These are phyloP conservation scores for Felis chaus DNA, from an alignment of 2,113 vertebrate genomes.

Conservation along the genomic window DNA sequence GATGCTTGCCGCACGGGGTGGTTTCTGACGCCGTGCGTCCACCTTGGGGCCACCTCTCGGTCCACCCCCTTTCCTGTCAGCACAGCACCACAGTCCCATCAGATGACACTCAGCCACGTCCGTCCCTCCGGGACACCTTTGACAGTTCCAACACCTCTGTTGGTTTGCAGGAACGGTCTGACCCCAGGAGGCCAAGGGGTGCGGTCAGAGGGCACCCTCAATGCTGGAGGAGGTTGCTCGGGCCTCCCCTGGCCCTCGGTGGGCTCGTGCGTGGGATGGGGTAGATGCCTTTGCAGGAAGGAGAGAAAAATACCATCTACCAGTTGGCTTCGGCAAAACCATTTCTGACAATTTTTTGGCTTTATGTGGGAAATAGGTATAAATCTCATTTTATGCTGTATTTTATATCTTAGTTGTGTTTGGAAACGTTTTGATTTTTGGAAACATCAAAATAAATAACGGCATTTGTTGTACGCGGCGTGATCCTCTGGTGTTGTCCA, in stretches of 20 bases:
- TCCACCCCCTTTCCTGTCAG: accelerated
- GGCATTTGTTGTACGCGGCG: constrained; percentile 83
- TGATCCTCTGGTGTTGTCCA: neutral
- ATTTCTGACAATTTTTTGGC: constrained; percentile 80
- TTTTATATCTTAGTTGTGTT: constrained; percentile 89
- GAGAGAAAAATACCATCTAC: neutral
- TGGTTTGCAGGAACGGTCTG: neutral
- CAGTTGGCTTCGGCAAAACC: constrained; percentile 77
- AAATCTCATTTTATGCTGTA: constrained; percentile 88
- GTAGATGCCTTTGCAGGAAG: neutral
- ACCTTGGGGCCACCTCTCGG: neutral
- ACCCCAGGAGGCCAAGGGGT: neutral
- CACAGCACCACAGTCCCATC: neutral
- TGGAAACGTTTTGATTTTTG: constrained; percentile 86
- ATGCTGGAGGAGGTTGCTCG: accelerated
- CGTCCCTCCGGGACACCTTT: neutral
- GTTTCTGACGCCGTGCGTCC: neutral
- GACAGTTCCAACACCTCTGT: neutral
- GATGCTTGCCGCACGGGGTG: accelerated
- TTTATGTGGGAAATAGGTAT: constrained; percentile 83
- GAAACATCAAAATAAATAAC: constrained; percentile 86
- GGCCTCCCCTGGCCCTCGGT: neutral
- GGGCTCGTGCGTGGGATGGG: neutral
- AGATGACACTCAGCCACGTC: accelerated
- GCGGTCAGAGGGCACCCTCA: accelerated